Base-by-base conservation (phyloP, 2,797 vertebrate genomes). In the Melanitta fusca region DNA sequence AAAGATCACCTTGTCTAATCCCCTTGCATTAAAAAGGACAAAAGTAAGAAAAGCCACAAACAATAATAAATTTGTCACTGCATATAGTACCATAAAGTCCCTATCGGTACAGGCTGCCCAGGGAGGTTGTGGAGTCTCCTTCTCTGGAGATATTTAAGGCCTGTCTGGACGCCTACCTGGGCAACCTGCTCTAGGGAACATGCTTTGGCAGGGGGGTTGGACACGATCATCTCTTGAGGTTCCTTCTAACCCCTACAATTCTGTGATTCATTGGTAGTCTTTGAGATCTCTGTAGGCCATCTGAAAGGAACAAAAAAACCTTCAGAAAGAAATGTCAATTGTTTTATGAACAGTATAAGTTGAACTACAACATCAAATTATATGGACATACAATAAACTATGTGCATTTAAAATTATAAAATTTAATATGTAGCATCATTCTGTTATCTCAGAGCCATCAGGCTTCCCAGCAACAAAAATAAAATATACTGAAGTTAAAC, bases 231-330 rank as follows among this genome's bases (percentile, higher is more conserved):
- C 49, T 49, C 7, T 51, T 25, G 49, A 51, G 24, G 24, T 51
- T 25, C 49, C 24, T 51, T 51, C 49, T 5, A 51, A 51, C 49
- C 24, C 49, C 49, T 51, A 51, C 49, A 51, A 14, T 51, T 51
- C 24, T 51, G 49, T 51, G 49, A 51, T 96, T 98, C 98, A 97
- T 99, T 98, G 11, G 98, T 98, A 91, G 98, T 98, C 98, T 99
- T 99, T 10, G 99, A 98, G 97, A 97, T 98, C 98, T 11, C 97
- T 98, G 95, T 98, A 98, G 5, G 98, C 98, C 69, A 85, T 94
- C 97, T 99, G 98, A 91, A 99, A 98, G 7, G 98, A 98, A 89
- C 97, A 98, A 97, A 22, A 22, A 54, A 99, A 99, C 98, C 98
- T 99, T 97, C 39, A 89, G 95, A 96, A 90, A 86, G 22, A 96